Evolutionary conservation across 1,140 invertebrate species (phyloP), one percentile per base, ranked within the genome.

Genomic region (Conus betulinus): DNA sequence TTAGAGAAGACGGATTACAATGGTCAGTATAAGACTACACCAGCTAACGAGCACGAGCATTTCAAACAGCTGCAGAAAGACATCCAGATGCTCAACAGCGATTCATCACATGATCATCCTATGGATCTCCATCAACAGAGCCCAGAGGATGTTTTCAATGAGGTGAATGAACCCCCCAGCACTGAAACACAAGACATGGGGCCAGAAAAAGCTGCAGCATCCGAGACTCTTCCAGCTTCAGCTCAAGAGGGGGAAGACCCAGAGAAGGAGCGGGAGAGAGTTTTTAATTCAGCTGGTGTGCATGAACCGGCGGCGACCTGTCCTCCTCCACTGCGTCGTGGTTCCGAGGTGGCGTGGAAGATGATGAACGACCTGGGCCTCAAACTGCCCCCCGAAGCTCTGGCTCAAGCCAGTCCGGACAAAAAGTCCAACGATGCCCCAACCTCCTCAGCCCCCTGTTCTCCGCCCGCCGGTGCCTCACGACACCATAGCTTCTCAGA

Each of bases 281-380:
- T n/a, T n/a, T 5, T 84, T 90, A 79, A 87, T 92, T 71, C 87
- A 87, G 67, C 88, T 88, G 17, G 87, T 91, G 11, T 57, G 89
- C 57, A 76, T 88, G 27, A 90, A 90, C 78, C 88, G 88, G 53
- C 90, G 87, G 17, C 84, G 89, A 39, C 79, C 90, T 11, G 53
- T 91, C 79, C 90, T 63, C 88, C 92, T 2, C 91, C 92, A 3
- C 79, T 93, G 13, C 90, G 91, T 53, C 85, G 91, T 23, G 92
- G 92, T 25, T 90, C 91, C 13, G 93, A 94, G 67, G 83, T 94
- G 60, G 93, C 93, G 10, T 93, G 92, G 93, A 94, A 93, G 85
- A 92, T 93, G 52, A 81, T 94, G 51, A 88, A 91, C 57, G 91
- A 93, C 89, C 91, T 91, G 71, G 85, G 53, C 88, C 63, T 89